Conservation (phyloP, 1,140 invertebrate species). For the Zaprionus vittiger region DNA sequence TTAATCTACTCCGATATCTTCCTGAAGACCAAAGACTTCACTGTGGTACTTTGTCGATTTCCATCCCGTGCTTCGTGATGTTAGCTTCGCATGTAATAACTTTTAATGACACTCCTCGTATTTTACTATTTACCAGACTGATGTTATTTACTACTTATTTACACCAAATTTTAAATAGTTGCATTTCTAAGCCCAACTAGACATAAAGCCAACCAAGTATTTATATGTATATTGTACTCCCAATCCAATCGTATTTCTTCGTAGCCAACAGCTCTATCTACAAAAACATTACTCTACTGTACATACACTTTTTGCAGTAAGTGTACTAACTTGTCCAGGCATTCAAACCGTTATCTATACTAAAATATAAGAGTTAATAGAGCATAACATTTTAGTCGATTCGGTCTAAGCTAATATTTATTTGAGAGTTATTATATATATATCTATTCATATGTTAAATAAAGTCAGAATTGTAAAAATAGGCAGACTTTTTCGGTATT, state of each 20-base stretch:
- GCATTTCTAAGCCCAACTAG: conserved; percentile 50
- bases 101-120: conserved; percentile 34
- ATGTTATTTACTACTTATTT: conserved; percentile 64
- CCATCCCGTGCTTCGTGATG: conserved; percentile 15
- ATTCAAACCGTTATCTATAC: conserved; percentile 63
- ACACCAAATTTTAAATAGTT: conserved; percentile 49
- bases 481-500: conserved; percentile 26
- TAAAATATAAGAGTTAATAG: conserved; percentile 66
- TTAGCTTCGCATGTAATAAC: conserved; percentile 11
- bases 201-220: conserved; percentile 51
- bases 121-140: conserved; percentile 63
- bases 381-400: conserved; percentile 77
- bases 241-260: conserved; percentile 31
- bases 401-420: conserved; percentile 78
- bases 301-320: conserved; percentile 30
- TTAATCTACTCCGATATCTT: not conserved
- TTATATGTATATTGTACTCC: conserved; percentile 33
- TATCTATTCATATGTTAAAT: conserved; percentile 34
- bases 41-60: not conserved
- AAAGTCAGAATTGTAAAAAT: conserved; percentile 55
- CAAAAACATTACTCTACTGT: conserved; percentile 19
- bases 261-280: conserved; percentile 31
- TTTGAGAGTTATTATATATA: conserved; percentile 71
- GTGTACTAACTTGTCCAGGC: conserved; percentile 56
- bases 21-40: not conserved